Evolutionary conservation across 2,888 invertebrate species (phyloP), one percentile per base, ranked within the genome.

Genomic region (Cancer borealis): DNA sequence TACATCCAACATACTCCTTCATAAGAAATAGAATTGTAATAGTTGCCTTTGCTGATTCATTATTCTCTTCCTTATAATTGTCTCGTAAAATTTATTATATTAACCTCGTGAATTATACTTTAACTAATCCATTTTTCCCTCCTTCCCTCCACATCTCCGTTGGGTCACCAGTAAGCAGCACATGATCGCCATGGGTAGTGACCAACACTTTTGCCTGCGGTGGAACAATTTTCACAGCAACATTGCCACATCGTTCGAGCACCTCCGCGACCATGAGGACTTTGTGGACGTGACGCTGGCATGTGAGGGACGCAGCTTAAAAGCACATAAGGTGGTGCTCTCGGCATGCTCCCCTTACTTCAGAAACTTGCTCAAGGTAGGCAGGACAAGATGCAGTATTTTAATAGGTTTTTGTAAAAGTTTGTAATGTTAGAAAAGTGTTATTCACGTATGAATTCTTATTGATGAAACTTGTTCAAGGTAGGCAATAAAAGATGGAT

Each of bases 241-340:
- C 96, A 96, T 96, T 95, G 96, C 96, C 93, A 96, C 96, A 87
- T 96, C 96, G 30, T 96, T 96, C 95, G 96, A 96, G 93, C 96
- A 96, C 93, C 96, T 96, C 47, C 96, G 96, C 17, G 96, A 96
- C 87, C 96, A 96, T 94, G 96, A 96, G 95, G 96, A 96, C 92
- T 96, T 96, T 96, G 96, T 96, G 54, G 96, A 96, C 96, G 96
- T 96, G 49, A 96, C 96, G 21, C 96, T 96, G 91, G 96, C 96
- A 66, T 96, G 96, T 95, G 96, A 96, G 94, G 96, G 96, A n/a
- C 95, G 96, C 93, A 96, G 96, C 94, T 95, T 96, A 93, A 96
- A 96, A 95, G 96, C 96, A 39, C 96, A 96, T 96, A 96, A 96
- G 96, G 96, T 96, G 94, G 96, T 96, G 79, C 96, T 96, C 39